Conservation (phyloP, 2,797 vertebrate genomes). For the Taenioides sp. region DNA sequence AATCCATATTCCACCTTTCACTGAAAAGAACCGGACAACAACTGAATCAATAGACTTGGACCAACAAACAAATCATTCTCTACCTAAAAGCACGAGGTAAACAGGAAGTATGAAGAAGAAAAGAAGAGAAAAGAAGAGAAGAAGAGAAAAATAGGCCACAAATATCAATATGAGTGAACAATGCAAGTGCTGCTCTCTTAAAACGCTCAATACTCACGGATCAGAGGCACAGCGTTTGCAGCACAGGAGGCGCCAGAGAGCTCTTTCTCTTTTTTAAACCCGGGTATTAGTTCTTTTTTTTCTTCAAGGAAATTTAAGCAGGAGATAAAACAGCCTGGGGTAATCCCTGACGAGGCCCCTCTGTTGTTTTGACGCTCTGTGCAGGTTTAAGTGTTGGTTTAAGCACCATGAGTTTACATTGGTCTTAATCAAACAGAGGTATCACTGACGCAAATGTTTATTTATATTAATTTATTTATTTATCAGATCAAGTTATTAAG, state of each 20-base stretch:
- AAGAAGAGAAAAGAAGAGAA: too few relatives aligned
- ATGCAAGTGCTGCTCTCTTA: slow-evolving; percentile 49
- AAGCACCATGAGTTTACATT: slow-evolving; percentile 16
- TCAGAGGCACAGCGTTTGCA: slow-evolving; percentile 56
- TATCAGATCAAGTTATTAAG: too few relatives aligned
- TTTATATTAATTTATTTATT: too few relatives aligned
- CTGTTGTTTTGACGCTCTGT: slow-evolving; percentile 46
- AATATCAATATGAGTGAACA: slow-evolving; percentile 74
- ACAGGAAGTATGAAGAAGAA: slow-evolving; percentile 21
- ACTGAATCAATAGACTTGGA: background rate
- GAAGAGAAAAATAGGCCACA: slow-evolving; percentile 46
- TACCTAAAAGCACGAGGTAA: slow-evolving; percentile 46
- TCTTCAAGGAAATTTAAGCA: slow-evolving; percentile 71
- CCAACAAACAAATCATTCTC: background rate
- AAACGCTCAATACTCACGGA: slow-evolving; percentile 76
- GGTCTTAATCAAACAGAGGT: background rate
- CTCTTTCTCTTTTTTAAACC: slow-evolving; percentile 57
- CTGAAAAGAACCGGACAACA: slow-evolving; percentile 16
- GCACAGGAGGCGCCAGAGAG: slow-evolving; percentile 38
- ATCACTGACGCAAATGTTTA: background rate
- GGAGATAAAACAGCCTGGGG: slow-evolving; percentile 63
- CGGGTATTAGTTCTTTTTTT: slow-evolving; percentile 65
- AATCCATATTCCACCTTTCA: slow-evolving; percentile 26
- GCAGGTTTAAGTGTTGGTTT: slow-evolving; percentile 44
- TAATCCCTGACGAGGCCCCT: slow-evolving; percentile 53